Base-by-base conservation (phyloP, 2,888 invertebrate species). In the Exocentrus adspersus region DNA sequence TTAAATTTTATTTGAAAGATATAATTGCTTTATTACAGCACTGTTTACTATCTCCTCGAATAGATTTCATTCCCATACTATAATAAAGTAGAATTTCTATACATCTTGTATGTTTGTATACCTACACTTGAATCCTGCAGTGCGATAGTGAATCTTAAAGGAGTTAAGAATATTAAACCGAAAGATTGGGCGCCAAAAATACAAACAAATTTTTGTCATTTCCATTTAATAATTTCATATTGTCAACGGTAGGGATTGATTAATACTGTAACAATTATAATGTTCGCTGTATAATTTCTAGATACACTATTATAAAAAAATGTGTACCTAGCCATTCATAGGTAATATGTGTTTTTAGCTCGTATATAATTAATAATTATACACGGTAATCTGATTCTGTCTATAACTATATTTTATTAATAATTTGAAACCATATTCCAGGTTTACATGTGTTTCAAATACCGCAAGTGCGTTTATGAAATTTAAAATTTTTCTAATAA, bases 51-150 rank as follows among this genome's bases (percentile, higher is more conserved):
- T n/a, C 20, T 28, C 10, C 12, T 12, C 9, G 14, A 48, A 30
- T 16, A 51, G 30, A 51, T 51, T 51, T 32, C 7, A 17, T 32
- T 51, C n/a, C n/a, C n/a, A n/a, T 51, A n/a, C 51, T 51, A n/a
- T 17, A n/a, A 32, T 19, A 17, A 51, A 17, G n/a, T 1, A 30
- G 30, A 51, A 51, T 32, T 32, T 51, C 2, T n/a, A n/a, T 37
- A 37, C 12, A 2, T 37, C 37, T 1, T n/a, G 5, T 37, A n/a
- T n/a, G n/a, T n/a, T n/a, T n/a, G n/a, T n/a, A n/a, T n/a, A n/a
- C 7, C 24, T 24, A 24, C 7, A 24, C 4, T 5, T 24, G 7
- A 24, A 24, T 24, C 24, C 4, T 24, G 4, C 24, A 24, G 3
- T 7, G 3, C 3, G 24, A 24, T 24, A 24, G 3, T 24, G 24